Conservation (phyloP, 2,797 vertebrate species). For the Sebastes elongatus region DNA sequence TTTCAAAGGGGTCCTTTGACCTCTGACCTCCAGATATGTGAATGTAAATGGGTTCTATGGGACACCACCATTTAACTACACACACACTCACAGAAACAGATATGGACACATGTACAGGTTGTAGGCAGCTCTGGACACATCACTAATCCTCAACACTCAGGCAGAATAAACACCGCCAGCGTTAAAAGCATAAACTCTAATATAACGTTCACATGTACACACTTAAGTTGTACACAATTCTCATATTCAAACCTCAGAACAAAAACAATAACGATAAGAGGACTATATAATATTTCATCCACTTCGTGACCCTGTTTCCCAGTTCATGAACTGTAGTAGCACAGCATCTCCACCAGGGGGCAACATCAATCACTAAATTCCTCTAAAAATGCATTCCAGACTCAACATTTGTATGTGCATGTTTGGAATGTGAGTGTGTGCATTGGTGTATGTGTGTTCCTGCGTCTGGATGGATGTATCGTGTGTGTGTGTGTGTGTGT, state of each 20-base stretch:
- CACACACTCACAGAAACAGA: neutral
- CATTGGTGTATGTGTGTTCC: neutral
- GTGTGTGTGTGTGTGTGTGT: conserved; percentile 21
- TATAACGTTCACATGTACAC: neutral
- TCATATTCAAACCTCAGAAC: neutral
- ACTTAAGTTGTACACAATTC: neutral
- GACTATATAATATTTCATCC: neutral
- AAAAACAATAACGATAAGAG: neutral
- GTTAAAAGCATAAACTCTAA: neutral
- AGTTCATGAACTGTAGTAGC: neutral
- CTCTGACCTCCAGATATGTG: no score
- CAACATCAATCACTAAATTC: conserved; percentile 8
- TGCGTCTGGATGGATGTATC: neutral
- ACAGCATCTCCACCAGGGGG: conserved; percentile 41
- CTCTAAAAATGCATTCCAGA: conserved; percentile 3
- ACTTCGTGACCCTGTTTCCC: neutral
- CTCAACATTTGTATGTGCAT: conserved; percentile 47
- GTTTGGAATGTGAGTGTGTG: conserved; percentile 42
- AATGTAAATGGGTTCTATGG: no score
- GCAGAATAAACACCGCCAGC: neutral
- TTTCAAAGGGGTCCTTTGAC: no score
- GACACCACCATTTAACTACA: neutral
- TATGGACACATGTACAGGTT: neutral
- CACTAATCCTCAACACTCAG: neutral
- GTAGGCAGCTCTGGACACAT: neutral